phyloP scores from a whole-genome alignment of 2,113 vertebrate species.

The Isichthys henryi region DNA sequence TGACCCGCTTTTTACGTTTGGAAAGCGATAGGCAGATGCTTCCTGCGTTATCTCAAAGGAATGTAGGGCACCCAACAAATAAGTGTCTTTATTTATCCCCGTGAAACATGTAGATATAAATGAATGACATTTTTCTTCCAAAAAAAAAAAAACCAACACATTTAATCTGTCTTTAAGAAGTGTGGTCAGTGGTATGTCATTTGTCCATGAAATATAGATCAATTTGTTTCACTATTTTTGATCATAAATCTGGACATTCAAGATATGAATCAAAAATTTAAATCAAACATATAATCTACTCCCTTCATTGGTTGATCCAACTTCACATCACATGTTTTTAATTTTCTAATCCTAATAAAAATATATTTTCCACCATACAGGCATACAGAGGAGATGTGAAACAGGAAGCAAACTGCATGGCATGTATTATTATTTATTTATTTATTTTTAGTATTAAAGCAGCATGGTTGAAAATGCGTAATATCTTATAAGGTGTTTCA shows the following conservation, averaged over 20 bases:
- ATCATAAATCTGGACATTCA: background rate
- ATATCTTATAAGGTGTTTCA: background rate
- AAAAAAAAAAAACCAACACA: background rate
- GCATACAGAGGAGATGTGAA: slow-evolving; percentile 10
- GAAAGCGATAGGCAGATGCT: slow-evolving; percentile 11
- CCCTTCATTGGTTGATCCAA: background rate
- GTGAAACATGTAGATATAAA: background rate
- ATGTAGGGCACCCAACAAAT: slow-evolving; percentile 29
- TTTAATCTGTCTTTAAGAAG: background rate
- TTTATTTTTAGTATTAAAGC: slow-evolving; percentile 21
- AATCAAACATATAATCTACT: background rate
- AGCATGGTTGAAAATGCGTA: slow-evolving; percentile 28
- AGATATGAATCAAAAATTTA: background rate
- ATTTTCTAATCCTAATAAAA: slow-evolving; percentile 2
- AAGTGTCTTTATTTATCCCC: slow-evolving; percentile 11
- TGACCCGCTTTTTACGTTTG: slow-evolving; percentile 34
- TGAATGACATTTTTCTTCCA: background rate
- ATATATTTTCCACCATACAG: slow-evolving; percentile 17
- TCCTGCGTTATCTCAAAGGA: slow-evolving; percentile 24
- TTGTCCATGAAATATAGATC: background rate
- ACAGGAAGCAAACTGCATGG: slow-evolving; percentile 25
- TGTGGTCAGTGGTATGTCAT: background rate
- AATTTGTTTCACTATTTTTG: background rate
- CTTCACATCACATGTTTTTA: background rate
- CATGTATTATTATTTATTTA: slow-evolving; percentile 7